Evolutionary conservation across 2,113 vertebrate genomes (phyloP).

Genomic region (cattle (Bos taurus)): DNA sequence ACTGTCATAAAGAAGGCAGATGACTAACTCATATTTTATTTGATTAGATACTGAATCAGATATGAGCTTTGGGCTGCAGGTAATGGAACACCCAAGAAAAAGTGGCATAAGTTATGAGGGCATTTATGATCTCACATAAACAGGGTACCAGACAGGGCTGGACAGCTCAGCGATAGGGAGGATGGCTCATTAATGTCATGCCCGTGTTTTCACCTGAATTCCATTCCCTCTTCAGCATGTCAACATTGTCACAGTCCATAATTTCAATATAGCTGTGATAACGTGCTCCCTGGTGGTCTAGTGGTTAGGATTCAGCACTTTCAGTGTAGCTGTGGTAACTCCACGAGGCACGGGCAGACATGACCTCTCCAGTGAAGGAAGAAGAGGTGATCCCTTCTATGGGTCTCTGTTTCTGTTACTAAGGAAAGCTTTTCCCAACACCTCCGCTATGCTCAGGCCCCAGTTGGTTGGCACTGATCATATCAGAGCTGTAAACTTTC

Average conservation of each 20-base stretch:
- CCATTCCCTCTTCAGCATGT: background rate
- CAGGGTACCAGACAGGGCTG: background rate
- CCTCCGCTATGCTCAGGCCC: too few relatives aligned
- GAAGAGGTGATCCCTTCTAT: background rate
- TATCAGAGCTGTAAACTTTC: background rate
- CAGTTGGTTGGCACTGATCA: background rate
- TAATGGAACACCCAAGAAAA: background rate
- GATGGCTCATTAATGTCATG: background rate
- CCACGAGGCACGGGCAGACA: background rate
- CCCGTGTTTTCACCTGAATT: background rate
- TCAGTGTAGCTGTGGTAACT: background rate
- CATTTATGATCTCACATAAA: background rate
- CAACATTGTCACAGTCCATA: too few relatives aligned
- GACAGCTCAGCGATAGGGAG: background rate
- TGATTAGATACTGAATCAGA: background rate
- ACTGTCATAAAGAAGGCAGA: background rate
- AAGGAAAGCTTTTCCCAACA: background rate
- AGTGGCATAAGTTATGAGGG: background rate
- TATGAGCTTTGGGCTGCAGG: background rate
- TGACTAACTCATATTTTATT: background rate
- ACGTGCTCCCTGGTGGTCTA: background rate
- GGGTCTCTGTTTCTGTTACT: background rate
- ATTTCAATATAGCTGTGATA: background rate
- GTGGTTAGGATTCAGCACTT: background rate
- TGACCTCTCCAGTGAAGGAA: background rate